Percentiles rank a stretch among this genome's conserved stretches.
Conservation (phyloP, 2,797 vertebrate species). For the Bovichtus variegatus region DNA sequence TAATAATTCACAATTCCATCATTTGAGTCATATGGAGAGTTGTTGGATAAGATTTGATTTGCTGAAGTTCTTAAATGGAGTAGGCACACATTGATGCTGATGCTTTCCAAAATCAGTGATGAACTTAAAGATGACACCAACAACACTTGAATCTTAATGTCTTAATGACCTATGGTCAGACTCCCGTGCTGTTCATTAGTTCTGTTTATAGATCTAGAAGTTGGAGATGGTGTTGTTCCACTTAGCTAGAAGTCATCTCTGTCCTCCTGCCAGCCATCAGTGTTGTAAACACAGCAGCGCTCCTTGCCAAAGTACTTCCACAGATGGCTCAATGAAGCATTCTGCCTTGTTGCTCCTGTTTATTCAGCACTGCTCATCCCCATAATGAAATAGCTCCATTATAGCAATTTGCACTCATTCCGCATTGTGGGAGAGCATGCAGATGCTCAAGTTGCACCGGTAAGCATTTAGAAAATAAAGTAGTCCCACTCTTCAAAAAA, state of each 20-base stretch:
- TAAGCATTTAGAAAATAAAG: constrained; percentile 66
- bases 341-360: constrained; percentile 82
- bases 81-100: not conserved
- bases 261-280: constrained; percentile 68
- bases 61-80: not conserved
- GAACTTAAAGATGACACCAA: constrained; percentile 2
- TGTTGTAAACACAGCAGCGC: constrained; percentile 78
- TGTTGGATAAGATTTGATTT: not conserved
- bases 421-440: constrained; percentile 71
- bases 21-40: not conserved
- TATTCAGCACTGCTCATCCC: constrained; percentile 85
- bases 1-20: not conserved
- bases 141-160: not conserved
- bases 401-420: constrained; percentile 80
- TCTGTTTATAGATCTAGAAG: constrained; percentile 57
- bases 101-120: not conserved
- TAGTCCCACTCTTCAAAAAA: constrained; percentile 35
- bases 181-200: constrained; percentile 28
- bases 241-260: constrained; percentile 69
- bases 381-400: constrained; percentile 85
- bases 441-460: constrained; percentile 75
- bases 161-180: not conserved
- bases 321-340: constrained; percentile 84
- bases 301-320: constrained; percentile 75
- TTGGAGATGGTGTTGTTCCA: constrained; percentile 54